phyloP scores from a whole-genome alignment of 2,113 vertebrate species.

The Recurvirostra avosetta region DNA sequence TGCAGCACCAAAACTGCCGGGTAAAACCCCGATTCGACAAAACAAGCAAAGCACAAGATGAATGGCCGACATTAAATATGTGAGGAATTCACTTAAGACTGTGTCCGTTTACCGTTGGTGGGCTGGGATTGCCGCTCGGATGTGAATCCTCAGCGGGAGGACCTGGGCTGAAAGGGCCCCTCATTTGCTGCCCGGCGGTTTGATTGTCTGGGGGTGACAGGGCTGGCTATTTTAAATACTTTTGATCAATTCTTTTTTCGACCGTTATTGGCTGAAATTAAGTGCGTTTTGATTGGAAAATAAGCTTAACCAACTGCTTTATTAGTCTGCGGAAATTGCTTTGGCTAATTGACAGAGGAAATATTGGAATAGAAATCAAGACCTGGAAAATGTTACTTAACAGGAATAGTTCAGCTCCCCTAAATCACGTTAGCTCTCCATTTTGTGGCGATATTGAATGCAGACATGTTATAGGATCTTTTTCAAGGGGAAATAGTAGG shows the following conservation, averaged over 20 bases:
- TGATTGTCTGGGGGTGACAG: not conserved
- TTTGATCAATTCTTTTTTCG: slow-evolving; percentile 21
- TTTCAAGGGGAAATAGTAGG: not conserved
- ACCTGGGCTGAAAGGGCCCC: not conserved
- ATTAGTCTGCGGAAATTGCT: slow-evolving; percentile 39
- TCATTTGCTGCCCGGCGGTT: not conserved
- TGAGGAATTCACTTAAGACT: not conserved
- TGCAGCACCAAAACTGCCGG: not conserved
- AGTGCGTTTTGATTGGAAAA: slow-evolving; percentile 60
- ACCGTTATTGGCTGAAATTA: slow-evolving; percentile 30
- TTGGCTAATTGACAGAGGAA: slow-evolving; percentile 51
- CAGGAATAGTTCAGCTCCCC: not conserved
- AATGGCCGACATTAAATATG: not conserved
- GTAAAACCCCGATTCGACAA: not conserved
- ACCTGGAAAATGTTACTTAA: slow-evolving; percentile 26
- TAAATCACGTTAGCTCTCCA: not conserved
- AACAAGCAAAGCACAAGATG: not conserved
- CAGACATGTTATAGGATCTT: not conserved
- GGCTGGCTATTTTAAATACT: not conserved
- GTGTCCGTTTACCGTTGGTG: not conserved
- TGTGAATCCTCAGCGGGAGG: not conserved
- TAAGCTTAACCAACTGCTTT: slow-evolving; percentile 35
- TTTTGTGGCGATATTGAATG: not conserved
- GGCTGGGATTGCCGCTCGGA: not conserved
- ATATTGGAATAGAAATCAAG: slow-evolving; percentile 11